Conservation (phyloP, 1,140 invertebrate genomes). For the Orussus abietinus region DNA sequence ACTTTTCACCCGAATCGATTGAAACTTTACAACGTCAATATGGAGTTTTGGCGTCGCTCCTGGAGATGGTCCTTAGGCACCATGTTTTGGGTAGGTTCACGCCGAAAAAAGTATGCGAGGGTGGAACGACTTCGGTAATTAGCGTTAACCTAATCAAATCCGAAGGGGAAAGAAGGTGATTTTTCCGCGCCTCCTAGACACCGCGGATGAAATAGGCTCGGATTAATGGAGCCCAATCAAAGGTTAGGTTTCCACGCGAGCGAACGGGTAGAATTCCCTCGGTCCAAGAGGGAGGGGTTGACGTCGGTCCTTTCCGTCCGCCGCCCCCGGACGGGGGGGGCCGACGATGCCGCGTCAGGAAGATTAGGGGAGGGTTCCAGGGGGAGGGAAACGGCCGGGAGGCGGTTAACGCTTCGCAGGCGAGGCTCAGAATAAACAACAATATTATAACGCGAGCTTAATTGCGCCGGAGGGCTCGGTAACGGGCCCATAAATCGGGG, state of each 20-base stretch:
- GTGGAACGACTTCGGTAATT: too few relatives aligned
- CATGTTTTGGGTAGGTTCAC: too few relatives aligned
- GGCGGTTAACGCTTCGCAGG: slow-evolving; percentile 43
- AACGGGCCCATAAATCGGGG: slow-evolving; percentile 48
- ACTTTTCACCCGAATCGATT: too few relatives aligned
- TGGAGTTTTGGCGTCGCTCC: too few relatives aligned
- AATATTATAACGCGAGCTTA: slow-evolving; percentile 54
- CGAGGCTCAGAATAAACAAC: slow-evolving; percentile 48
- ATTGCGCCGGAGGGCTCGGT: slow-evolving; percentile 50
- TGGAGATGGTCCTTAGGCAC: too few relatives aligned
- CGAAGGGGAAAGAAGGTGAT: not conserved
- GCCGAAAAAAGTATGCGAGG: too few relatives aligned
- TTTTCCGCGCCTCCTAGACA: not conserved
- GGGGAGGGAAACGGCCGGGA: slow-evolving; percentile 21
- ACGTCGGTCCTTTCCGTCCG: not conserved
- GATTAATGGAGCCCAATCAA: slow-evolving; percentile 47
- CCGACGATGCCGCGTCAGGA: slow-evolving; percentile 35
- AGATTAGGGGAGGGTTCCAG: slow-evolving; percentile 36
- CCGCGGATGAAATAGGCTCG: slow-evolving; percentile 30
- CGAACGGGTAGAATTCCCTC: slow-evolving; percentile 7
- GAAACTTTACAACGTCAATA: too few relatives aligned
- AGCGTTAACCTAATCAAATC: too few relatives aligned
- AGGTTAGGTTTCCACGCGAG: slow-evolving; percentile 19
- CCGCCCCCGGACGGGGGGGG: slow-evolving; percentile 8
- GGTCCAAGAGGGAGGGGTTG: not conserved